Evolutionary conservation across 1,140 invertebrate species (phyloP).

Genomic region (Temnothorax longispinosus): DNA sequence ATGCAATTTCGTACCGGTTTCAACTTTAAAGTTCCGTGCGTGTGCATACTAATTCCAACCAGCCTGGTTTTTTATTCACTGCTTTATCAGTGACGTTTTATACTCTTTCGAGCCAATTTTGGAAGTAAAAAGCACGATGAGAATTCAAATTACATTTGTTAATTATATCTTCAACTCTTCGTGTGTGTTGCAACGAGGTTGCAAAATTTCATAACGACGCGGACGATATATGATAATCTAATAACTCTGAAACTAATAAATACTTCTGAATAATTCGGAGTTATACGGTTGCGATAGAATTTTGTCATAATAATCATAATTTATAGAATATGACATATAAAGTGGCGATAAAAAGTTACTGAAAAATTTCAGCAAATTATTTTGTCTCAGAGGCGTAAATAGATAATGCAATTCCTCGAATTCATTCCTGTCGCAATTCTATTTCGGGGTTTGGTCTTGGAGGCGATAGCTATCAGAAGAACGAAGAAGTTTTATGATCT

Average conservation of each 20-base stretch:
- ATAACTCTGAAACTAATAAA: conserved; percentile 19
- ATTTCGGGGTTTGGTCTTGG: conserved; percentile 28
- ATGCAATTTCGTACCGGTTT: conserved; percentile 61
- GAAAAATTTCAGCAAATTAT: background rate
- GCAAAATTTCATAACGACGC: conserved; percentile 8
- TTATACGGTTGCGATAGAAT: background rate
- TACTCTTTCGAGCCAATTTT: conserved; percentile 38
- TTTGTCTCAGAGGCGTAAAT: background rate
- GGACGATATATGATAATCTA: background rate
- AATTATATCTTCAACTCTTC: conserved; percentile 21
- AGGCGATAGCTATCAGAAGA: background rate
- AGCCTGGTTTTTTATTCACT: conserved; percentile 19
- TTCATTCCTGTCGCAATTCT: conserved; percentile 49
- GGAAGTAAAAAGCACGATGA: conserved; percentile 23
- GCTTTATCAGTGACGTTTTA: conserved; percentile 50
- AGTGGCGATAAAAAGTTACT: background rate
- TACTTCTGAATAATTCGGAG: background rate
- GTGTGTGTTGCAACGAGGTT: background rate
- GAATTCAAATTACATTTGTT: conserved; percentile 48
- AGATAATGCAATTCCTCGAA: conserved; percentile 4
- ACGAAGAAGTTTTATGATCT: conserved; percentile 47
- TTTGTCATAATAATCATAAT: background rate
- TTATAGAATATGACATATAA: background rate
- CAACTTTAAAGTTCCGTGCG: conserved; percentile 70
- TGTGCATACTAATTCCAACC: conserved; percentile 66